phyloP scores from a whole-genome alignment of 2,113 vertebrate species.

The Otus sunia region DNA sequence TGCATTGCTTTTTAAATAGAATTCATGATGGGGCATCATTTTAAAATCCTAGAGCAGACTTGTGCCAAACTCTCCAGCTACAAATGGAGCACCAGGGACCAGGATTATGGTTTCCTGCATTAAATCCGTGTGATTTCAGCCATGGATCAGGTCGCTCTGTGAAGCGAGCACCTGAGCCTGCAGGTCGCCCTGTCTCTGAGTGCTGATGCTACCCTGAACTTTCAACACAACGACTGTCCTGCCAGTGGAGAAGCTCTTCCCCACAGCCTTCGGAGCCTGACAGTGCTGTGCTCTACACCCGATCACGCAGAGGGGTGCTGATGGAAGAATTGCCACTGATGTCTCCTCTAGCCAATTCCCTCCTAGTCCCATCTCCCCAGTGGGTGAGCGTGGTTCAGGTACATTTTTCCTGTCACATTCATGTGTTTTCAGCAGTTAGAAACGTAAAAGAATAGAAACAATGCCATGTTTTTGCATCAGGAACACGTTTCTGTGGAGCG shows the following conservation, averaged over 20 bases:
- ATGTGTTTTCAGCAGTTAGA: not conserved
- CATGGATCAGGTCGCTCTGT: not conserved
- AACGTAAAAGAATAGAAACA: not conserved
- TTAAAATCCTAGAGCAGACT: not conserved
- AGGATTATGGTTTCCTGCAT: not conserved
- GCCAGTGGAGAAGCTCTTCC: not conserved
- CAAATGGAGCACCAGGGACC: not conserved
- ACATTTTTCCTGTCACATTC: not conserved
- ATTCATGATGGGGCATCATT: not conserved
- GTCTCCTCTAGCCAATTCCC: not conserved
- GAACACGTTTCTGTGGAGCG: not conserved
- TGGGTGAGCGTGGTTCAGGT: not conserved
- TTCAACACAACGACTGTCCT: not conserved
- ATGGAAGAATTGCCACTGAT: not conserved
- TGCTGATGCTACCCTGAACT: not conserved
- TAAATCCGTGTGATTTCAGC: not conserved
- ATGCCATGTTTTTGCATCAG: not conserved
- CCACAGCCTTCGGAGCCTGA: not conserved
- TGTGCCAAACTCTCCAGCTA: not conserved
- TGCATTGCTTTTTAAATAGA: constrained; percentile 14
- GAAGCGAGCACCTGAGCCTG: not conserved
- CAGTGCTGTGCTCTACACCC: not conserved
- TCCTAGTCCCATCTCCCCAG: not conserved
- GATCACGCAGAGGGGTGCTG: not conserved
- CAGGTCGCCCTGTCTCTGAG: not conserved